Evolutionary conservation across 2,113 vertebrate species (phyloP), one percentile per base, ranked within the genome.

Genomic region (Psophia crepitans): DNA sequence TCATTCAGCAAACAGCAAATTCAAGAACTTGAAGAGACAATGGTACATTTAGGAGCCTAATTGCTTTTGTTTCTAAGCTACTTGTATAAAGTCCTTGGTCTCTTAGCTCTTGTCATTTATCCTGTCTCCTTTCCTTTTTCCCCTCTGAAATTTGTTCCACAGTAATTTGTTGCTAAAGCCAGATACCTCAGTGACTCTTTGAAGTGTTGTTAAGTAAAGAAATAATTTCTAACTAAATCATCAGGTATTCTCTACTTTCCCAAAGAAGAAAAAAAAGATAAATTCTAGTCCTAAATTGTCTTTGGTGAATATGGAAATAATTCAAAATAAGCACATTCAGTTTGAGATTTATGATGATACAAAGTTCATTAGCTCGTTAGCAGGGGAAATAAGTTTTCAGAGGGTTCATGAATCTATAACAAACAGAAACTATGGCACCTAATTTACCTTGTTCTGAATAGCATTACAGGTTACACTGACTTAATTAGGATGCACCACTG

Each of bases 391-490:
- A 96, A 96, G 37, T 96, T 97, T 92, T 93, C 66, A 94, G 87
- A 83, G 39, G n/a, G 58, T 96, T 97, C 93, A 88, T 87, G 82
- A 93, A 61, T 96, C 81, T 93, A 28, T 94, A 95, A 43, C 48
- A 96, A 97, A 84, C 26, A 71, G 49, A 96, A 97, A 78, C 48
- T 51, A 23, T 65, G 39, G 41, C 74, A 97, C 61, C 49, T 97
- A 93, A 96, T 97, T 97, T 97, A 89, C 81, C 54, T 94, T 92
- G 68, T 87, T 94, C 83, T 73, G 74, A 95, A 93, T 61, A 85
- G 18, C 80, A 71, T 95, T 94, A 95, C 79, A 94, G 92, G 85
- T 96, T 97, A 80, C 32, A 12, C 12, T 90, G 71, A 60, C 56
- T 91, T 95, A 91, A 93, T 94, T 65, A 77, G 41, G 32, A 92